A percentile compares a stretch with the other conserved stretches of the same genome.
Conservation (phyloP, 2,797 vertebrate genomes). For the Australoheros facetus region DNA sequence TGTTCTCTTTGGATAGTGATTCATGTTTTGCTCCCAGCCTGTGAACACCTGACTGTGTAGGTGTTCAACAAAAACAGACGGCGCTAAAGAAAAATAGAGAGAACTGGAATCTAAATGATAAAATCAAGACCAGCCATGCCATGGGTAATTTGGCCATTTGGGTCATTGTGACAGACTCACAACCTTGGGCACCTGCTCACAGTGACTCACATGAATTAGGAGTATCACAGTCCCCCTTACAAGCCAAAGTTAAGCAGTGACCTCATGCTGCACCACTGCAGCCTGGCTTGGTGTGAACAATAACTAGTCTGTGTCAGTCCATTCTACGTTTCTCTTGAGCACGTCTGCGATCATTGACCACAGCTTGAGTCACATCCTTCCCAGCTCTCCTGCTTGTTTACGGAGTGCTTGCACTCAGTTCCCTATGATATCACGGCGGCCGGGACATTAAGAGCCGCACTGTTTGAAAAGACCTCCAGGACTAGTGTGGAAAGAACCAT, state of each 20-base stretch:
- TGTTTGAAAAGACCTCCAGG: slow-evolving; percentile 55
- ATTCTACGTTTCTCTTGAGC: slow-evolving; percentile 50
- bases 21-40: background rate
- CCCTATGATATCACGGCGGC: slow-evolving; percentile 68
- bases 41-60: slow-evolving; percentile 14
- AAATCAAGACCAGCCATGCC: background rate
- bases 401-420: slow-evolving; percentile 59
- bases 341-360: slow-evolving; percentile 62
- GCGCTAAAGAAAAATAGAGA: background rate
- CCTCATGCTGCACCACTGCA: slow-evolving; percentile 62
- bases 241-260: slow-evolving; percentile 63
- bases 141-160: slow-evolving; percentile 7
- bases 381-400: slow-evolving; percentile 69
- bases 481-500: slow-evolving; percentile 65
- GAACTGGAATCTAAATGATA: background rate
- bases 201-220: slow-evolving; percentile 44
- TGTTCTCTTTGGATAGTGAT: slow-evolving; percentile 15
- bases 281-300: slow-evolving; percentile 69
- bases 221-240: slow-evolving; percentile 35
- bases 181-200: slow-evolving; percentile 38
- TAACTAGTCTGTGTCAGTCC: slow-evolving; percentile 63
- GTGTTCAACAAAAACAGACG: slow-evolving; percentile 29
- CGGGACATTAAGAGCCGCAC: slow-evolving; percentile 51
- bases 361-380: slow-evolving; percentile 81
- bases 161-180: background rate